Evolutionary conservation across 2,888 invertebrate species (phyloP), one percentile per base, ranked within the genome.

Genomic region (Drosophila infuscata): DNA sequence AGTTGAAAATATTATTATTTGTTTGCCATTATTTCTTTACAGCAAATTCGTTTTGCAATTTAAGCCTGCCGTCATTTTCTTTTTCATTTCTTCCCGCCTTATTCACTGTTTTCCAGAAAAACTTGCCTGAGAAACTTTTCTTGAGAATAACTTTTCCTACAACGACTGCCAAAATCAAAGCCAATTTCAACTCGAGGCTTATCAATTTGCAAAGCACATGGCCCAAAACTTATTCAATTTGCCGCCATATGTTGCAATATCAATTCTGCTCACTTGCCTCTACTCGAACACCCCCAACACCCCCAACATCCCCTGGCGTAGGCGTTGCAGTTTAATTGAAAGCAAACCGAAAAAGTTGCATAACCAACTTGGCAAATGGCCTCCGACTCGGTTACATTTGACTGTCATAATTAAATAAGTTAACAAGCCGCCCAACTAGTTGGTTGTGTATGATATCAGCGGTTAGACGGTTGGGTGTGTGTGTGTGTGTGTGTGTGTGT

Each of bases 321-420:
- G 41, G 64, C 41, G 56, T 62, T 58, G 48, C 58, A 76, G 20
- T 69, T 60, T 64, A 79, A 71, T 74, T 71, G 72, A 70, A 80
- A 76, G 53, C 64, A 72, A 64, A 60, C 64, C 72, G 49, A 64
- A 66, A 70, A 71, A 75, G 68, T 75, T 79, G 64, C 67, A 62
- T 36, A 59, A 63, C 49, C 52, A 60, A 68, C 36, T 57, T 59
- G 68, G 51, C 61, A 79, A 67, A 49, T 54, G 69, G 69, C 52
- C 29, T 32, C 33, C 15, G 43, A 32, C 30, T 59, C 29, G 71
- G 65, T 29, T 54, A 41, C 64, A 81, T 78, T 80, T 74, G 74
- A 81, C 78, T 74, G 78, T 75, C 72, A 72, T 78, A 74, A 81
- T 81, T 81, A 72, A 81, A 81, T 78, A 72, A 78, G 78, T 78